Percentiles rank a stretch among this genome's conserved stretches.
phyloP scores from a whole-genome alignment of 2,113 vertebrate genomes.

The Callipepla squamata region DNA sequence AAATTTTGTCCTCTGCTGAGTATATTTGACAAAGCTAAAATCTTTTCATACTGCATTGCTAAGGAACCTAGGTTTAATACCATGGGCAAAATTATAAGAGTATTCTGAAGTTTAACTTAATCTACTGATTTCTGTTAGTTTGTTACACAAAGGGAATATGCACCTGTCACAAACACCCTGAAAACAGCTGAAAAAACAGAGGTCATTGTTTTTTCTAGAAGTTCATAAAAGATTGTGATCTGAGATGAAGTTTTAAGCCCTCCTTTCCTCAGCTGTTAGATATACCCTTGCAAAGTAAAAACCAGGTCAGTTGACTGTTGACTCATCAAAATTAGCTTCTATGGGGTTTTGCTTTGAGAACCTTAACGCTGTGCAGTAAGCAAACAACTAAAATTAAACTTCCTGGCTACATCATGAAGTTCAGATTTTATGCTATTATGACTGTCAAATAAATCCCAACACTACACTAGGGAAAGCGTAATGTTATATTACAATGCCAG shows the following conservation, averaged over 20 bases:
- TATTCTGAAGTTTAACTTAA: not conserved
- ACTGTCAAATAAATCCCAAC: not conserved
- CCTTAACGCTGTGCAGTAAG: not conserved
- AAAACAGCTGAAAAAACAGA: not conserved
- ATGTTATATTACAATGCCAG: not conserved
- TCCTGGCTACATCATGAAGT: not conserved
- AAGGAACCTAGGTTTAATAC: not conserved
- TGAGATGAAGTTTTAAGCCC: not conserved
- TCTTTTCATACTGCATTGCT: not conserved
- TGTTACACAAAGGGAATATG: not conserved
- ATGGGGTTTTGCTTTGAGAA: not conserved
- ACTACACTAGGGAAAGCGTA: not conserved
- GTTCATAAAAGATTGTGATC: not conserved
- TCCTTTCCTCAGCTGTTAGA: not conserved
- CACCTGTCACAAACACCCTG: not conserved
- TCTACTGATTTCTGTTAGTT: not conserved
- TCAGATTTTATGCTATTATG: not conserved
- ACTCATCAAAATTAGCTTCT: not conserved
- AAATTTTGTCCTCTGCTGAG: not conserved
- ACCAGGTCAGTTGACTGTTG: not conserved
- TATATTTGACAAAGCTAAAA: fast-evolving
- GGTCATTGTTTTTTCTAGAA: not conserved
- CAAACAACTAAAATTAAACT: not conserved
- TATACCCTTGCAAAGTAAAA: not conserved
- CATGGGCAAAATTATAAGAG: not conserved